A percentile compares a stretch with the other conserved stretches of the same genome.
Conservation (phyloP, 2,797 vertebrate species). For the Epinephelus coioides region DNA sequence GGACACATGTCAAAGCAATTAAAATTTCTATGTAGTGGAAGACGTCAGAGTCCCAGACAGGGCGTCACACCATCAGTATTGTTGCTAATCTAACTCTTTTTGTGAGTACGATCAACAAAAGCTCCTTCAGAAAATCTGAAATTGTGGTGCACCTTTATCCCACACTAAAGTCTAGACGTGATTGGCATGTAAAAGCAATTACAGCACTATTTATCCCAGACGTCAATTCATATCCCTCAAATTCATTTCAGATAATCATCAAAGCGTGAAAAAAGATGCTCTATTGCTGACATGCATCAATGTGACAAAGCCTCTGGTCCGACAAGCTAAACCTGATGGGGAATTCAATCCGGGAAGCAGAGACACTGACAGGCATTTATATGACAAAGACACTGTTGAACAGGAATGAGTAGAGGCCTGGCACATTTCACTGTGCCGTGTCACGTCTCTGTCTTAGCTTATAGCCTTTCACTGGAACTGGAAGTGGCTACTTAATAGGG, state of each 20-base stretch:
- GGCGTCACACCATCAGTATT: not conserved
- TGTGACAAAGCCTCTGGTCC: constrained; percentile 35
- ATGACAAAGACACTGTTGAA: constrained; percentile 20
- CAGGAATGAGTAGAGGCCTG: constrained; percentile 17
- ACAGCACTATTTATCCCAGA: not conserved
- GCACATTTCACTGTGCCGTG: constrained; percentile 3
- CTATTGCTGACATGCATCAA: not conserved
- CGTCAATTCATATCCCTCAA: not conserved
- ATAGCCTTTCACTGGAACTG: not conserved
- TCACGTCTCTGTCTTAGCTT: constrained; percentile 17
- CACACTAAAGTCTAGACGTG: not conserved
- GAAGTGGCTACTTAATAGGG: constrained; percentile 5
- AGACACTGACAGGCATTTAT: not conserved
- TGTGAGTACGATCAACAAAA: not conserved
- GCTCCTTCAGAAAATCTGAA: not conserved
- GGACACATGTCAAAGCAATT: not conserved
- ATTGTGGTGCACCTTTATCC: not conserved
- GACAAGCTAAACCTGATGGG: constrained; percentile 67
- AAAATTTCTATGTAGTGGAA: not conserved
- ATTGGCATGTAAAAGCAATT: not conserved
- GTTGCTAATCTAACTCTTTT: not conserved
- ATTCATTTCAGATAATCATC: not conserved
- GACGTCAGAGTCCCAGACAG: not conserved
- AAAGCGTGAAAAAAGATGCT: not conserved
- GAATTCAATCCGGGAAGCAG: constrained; percentile 9